Evolutionary conservation across 2,888 invertebrate genomes (phyloP), one percentile per base, ranked within the genome.

Genomic region (Invenusta paracnida): DNA sequence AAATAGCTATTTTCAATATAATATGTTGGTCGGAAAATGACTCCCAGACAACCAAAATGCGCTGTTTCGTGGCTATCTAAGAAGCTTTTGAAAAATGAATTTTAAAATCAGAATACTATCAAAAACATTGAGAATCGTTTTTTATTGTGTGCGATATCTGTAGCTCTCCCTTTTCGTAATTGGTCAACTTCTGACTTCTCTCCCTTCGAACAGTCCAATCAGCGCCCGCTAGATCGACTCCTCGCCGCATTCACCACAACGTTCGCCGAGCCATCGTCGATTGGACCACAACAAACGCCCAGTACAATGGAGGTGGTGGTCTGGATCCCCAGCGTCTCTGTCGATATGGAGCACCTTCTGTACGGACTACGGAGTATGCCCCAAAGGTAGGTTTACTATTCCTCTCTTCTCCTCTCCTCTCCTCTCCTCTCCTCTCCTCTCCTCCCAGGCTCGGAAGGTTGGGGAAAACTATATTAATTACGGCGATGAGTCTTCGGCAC

Each of bases 401-500:
- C 5, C 5, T 48, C 5, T 17, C 48, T 48, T 48, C 48, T 11
- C 5, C 17, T 48, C 5, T 48, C 48, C 48, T 48, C 48, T 48
- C 17, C 48, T 48, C 48, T 48, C 48, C n/a, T n/a, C n/a, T n/a
- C 48, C 48, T 48, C 48, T 48, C 17, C 17, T 5, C 48, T 11
- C 17, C 5, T 17, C 17, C 17, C 73, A 73, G 73, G 23, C 73
- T 13, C 17, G 73, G 2, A 5, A 23, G 27, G 73, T 73, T 5
- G 73, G 73, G 17, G 73, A 73, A 5, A 23, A 5, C 17, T 13
- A 23, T 23, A 23, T 73, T 23, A 73, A 73, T 30, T 84, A 86
- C 30, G 87, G 87, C 5, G 81, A 85, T 2, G 87, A 87, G 66
- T 81, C 83, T 1, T 84, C 67, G 31, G 87, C 84, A 29, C 82